These are phyloP conservation scores for Thymelicus acteon DNA, from an alignment of 2,888 invertebrate species.

Conservation along the genomic window DNA sequence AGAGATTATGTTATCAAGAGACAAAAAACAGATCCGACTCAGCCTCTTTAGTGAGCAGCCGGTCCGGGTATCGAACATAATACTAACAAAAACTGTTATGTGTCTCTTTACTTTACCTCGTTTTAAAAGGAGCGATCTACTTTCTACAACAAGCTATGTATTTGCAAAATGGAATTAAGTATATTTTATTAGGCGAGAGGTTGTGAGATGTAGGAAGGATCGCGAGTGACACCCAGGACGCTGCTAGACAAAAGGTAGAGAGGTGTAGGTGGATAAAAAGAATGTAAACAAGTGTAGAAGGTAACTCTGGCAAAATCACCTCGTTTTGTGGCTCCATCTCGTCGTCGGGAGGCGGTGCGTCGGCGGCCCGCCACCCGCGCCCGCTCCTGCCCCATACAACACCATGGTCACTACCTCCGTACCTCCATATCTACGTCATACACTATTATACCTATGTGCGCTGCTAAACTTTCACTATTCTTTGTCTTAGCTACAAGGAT, in stretches of 20 bases:
- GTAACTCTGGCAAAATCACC: constrained; percentile 85
- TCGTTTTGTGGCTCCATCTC: constrained; percentile 79
- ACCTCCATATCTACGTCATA: constrained; percentile 44
- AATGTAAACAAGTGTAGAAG: constrained; percentile 70
- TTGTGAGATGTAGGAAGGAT: constrained; percentile 49
- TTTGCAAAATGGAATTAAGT: constrained; percentile 27
- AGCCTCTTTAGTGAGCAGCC: background rate
- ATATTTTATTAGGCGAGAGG: constrained; percentile 33
- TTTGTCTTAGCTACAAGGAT: too few species aligned
- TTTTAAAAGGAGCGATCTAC: constrained; percentile 37
- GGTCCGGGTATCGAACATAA: background rate
- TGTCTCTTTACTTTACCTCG: constrained; percentile 28
- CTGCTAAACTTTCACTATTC: background rate
- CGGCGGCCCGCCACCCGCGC: constrained; percentile 74
- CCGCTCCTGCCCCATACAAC: constrained; percentile 80
- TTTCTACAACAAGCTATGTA: constrained; percentile 38
- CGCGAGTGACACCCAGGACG: constrained; percentile 74
- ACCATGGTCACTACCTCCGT: constrained; percentile 58
- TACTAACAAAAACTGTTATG: constrained; percentile 27
- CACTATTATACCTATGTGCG: constrained; percentile 22
- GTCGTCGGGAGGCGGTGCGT: constrained; percentile 75
- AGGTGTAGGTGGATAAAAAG: constrained; percentile 69
- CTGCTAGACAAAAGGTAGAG: constrained; percentile 68
- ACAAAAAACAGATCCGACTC: constrained; percentile 34
- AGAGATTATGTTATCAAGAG: constrained; percentile 18